These are phyloP conservation scores for Dasypolia templi DNA, from an alignment of 2,888 invertebrate genomes.

Conservation along the genomic window DNA sequence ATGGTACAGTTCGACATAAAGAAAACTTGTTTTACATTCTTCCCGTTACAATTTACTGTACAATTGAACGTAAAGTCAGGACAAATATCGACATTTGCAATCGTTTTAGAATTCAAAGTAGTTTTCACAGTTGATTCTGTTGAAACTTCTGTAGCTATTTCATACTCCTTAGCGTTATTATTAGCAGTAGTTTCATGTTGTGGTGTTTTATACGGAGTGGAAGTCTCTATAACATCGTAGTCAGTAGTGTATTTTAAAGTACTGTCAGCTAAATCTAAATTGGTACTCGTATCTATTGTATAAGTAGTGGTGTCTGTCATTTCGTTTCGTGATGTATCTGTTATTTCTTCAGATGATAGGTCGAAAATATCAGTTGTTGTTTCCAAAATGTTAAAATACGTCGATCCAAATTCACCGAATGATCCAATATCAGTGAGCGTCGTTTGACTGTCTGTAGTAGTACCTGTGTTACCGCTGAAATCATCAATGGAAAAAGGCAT, in stretches of 20 bases:
- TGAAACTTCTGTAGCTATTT: slow-evolving; percentile 30
- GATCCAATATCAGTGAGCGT: slow-evolving; percentile 42
- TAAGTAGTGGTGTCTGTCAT: slow-evolving; percentile 38
- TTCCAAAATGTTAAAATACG: slow-evolving; percentile 32
- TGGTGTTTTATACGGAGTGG: slow-evolving; percentile 21
- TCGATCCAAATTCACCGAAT: slow-evolving; percentile 32
- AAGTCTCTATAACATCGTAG: slow-evolving; percentile 35
- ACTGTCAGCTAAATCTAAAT: slow-evolving; percentile 23
- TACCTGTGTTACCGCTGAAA: slow-evolving; percentile 37
- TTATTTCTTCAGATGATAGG: slow-evolving; percentile 11
- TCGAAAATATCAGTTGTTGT: slow-evolving; percentile 35
- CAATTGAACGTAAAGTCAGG: slow-evolving; percentile 80
- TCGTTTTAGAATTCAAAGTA: slow-evolving; percentile 14
- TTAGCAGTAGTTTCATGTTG: slow-evolving; percentile 29
- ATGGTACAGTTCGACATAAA: slow-evolving; percentile 80
- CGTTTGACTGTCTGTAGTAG: slow-evolving; percentile 40
- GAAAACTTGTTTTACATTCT: slow-evolving; percentile 83
- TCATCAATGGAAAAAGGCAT: slow-evolving; percentile 15
- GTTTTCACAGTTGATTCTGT: slow-evolving; percentile 34
- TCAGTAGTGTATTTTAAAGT: slow-evolving; percentile 28
- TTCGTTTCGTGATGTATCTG: slow-evolving; percentile 14
- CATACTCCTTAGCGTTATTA: slow-evolving; percentile 25
- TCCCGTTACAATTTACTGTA: slow-evolving; percentile 78
- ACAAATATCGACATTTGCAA: slow-evolving; percentile 63
- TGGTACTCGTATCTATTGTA: slow-evolving; percentile 25